Base-by-base conservation (phyloP, 2,113 vertebrate species). In the Pongo abelii region DNA sequence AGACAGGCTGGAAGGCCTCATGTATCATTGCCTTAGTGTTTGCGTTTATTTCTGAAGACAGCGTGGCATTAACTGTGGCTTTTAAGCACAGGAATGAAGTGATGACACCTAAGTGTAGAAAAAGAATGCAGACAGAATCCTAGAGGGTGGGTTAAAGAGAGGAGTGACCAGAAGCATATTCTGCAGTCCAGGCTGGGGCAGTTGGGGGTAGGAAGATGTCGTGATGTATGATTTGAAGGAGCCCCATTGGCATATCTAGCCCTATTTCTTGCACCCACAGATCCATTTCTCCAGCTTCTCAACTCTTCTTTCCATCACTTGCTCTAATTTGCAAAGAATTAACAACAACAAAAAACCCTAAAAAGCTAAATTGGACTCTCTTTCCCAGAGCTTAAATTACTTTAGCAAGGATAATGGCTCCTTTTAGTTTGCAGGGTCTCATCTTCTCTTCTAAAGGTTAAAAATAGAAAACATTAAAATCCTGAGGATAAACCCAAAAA, bases 381-480 rank as follows among this genome's bases (percentile, higher is more conserved):
- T 91, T 55, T 89, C 85, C 89, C 38, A 74, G 86, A 97, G 84
- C 90, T 97, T 61, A 97, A 94, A 97, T 97, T 92, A 97, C 91
- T 87, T 97, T 52, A 92, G 94, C 92, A 90, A 80, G 93, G 90
- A 96, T 95, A 96, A 96, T 86, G 95, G 90, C 84, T 97, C 48
- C 93, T 97, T 96, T 88, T 70, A 40, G 87, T 95, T 98, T 92
- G 43, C 23, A 88, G 72, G 77, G 59, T 94, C 78, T 97, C 83
- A 40, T 97, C 93, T 93, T 93, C 81, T 81, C 90, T 95, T 79
- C 52, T 20, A 94, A 88, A 97, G 32, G 67, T 95, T 97, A 97
- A 97, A 98, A 98, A 97, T 96, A 97, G 97, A 96, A 97, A 97
- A 92, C 80, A 97, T 94, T 95, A 97, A 96, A 96, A 96, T 92